A percentile compares a stretch with the other conserved stretches of the same genome.
phyloP scores from a whole-genome alignment of 1,140 invertebrate genomes.

The Zaprionus davidi region DNA sequence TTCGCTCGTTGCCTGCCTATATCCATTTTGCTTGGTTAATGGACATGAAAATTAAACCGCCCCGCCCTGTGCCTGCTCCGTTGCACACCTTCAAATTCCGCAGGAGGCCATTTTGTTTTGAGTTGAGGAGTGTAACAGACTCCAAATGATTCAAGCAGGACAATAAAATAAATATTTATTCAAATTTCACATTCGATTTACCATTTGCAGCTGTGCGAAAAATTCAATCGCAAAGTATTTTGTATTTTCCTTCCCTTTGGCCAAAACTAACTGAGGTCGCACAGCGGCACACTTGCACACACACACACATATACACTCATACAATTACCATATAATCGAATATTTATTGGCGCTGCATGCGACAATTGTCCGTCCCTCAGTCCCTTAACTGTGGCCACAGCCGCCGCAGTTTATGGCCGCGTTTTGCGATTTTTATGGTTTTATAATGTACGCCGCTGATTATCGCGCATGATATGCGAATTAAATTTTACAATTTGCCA shows the following conservation, averaged over 20 bases:
- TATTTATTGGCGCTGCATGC: conserved; percentile 77
- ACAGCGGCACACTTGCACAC: conserved; percentile 13
- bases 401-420: conserved; percentile 64
- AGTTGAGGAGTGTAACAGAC: not conserved
- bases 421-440: conserved; percentile 79
- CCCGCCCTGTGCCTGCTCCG: not conserved
- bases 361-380: conserved; percentile 63
- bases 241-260: not conserved
- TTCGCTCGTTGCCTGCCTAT: conserved; percentile 55
- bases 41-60: conserved; percentile 82
- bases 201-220: conserved; percentile 73
- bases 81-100: not conserved
- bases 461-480: conserved; percentile 82
- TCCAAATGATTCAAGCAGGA: conserved; percentile 22
- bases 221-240: conserved; percentile 27
- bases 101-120: conserved; percentile 60
- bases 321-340: conserved; percentile 81
- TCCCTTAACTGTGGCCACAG: conserved; percentile 19
- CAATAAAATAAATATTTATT: conserved; percentile 72
- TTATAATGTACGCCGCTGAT: conserved; percentile 81
- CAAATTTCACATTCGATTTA: conserved; percentile 37
- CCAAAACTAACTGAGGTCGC: conserved; percentile 42
- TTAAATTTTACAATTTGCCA: conserved; percentile 82
- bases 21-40: conserved; percentile 81
- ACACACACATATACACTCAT: conserved; percentile 13